Base-by-base conservation (phyloP, 2,113 vertebrate species). In the Psilopsiagon aymara region DNA sequence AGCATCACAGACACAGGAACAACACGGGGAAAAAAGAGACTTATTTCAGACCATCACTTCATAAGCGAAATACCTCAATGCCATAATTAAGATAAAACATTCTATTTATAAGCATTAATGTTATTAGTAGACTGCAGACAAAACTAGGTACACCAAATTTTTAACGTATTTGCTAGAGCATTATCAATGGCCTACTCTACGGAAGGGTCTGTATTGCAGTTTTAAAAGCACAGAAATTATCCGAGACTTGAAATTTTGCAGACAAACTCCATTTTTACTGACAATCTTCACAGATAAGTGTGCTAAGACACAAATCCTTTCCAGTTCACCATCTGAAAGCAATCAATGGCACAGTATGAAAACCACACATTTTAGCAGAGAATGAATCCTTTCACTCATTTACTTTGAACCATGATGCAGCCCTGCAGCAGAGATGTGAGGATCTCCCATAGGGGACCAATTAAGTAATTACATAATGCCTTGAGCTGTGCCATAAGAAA, bases 331-430 rank as follows among this genome's bases (percentile, higher is more conserved):
- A 90, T 85, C 53, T 88, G 86, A 94, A 92, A 95, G 33, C 64
- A 59, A 83, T 60, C 96, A 75, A 33, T 39, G 73, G 67, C 29
- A 71, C 0, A 16, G 80, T 77, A 67, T 60, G 75, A 28, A 92
- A 66, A 39, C 39, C 21, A 28, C 51, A 24, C n/a, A 6, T 90
- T 90, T 86, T 16, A 52, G 73, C 5, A 15, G 31, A 92, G 88
- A 92, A 62, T 25, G 73, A 88, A 86, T 23, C 83, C 66, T 91
- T 84, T 60, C 88, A 83, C 69, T 1, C 78, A 78, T 84, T 37
- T 11, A 67, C 86, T 92, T 51, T 49, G 64, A 74, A 41, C 21
- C n/a, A 23, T 1, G 5, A 63, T 11, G 57, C 8, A 29, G 55
- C 63, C 73, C 51, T 64, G 80, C 68, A 81, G 68, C 85, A 88